Evolutionary conservation across 2,888 invertebrate genomes (phyloP).

Genomic region (Thysanoteuthis rhombus): DNA sequence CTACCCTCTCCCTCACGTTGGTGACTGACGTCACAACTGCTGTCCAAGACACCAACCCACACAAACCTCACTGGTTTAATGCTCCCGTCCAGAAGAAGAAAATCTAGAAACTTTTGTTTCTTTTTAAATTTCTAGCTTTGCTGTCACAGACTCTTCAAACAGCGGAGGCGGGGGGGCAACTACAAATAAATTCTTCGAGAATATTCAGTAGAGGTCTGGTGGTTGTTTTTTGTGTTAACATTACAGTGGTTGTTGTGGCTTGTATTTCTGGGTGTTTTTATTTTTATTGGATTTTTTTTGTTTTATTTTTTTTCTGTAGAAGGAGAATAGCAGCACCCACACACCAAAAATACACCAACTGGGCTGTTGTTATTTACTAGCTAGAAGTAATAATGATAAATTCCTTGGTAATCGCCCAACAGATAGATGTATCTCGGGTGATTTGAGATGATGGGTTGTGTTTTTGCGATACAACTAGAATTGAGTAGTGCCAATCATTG

Average conservation of each 20-base stretch:
- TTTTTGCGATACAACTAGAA: neutral
- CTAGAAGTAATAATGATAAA: neutral
- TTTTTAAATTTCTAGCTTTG: neutral
- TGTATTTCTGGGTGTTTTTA: neutral
- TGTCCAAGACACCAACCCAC: neutral
- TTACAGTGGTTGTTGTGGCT: neutral
- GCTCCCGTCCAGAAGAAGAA: neutral
- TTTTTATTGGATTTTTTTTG: neutral
- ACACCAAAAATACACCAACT: neutral
- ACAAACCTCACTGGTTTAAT: neutral
- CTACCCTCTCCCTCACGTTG: neutral
- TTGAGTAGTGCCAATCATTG: neutral
- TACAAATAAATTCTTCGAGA: neutral
- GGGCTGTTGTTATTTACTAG: neutral
- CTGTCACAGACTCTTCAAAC: neutral
- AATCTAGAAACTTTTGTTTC: neutral
- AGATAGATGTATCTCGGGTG: neutral
- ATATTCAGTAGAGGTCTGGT: neutral
- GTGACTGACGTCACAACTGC: neutral
- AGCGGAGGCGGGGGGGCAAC: accelerated
- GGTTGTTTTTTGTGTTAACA: neutral
- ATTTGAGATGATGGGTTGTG: neutral
- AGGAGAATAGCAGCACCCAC: neutral
- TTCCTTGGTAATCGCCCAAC: neutral
- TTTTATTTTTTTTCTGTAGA: neutral